A percentile compares a stretch with the other conserved stretches of the same genome.
These are phyloP conservation scores for Chanos chanos DNA, from an alignment of 2,797 vertebrate species.

Conservation along the genomic window DNA sequence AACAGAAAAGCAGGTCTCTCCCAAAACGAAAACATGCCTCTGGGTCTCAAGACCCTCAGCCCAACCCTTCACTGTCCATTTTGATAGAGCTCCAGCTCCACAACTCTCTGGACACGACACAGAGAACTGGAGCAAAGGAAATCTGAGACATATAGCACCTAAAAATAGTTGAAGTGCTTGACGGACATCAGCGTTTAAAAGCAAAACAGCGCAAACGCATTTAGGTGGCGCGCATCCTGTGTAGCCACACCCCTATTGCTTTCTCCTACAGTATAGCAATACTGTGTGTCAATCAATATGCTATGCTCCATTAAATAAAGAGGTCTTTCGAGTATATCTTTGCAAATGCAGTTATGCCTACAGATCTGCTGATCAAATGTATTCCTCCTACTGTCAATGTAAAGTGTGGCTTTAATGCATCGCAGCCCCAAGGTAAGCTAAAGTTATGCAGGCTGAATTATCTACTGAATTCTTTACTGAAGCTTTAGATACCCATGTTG, in stretches of 20 bases:
- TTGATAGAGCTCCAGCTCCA: slow-evolving; percentile 2
- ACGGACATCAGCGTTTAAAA: not conserved
- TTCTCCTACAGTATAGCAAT: not conserved
- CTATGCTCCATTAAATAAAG: slow-evolving; percentile 20
- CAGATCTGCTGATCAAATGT: slow-evolving; percentile 21
- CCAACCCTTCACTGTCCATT: slow-evolving; percentile 3
- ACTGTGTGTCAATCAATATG: slow-evolving; percentile 1
- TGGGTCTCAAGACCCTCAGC: no score
- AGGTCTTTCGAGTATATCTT: slow-evolving; percentile 2
- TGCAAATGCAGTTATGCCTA: slow-evolving; percentile 8
- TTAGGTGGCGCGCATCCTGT: not conserved
- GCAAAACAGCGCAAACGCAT: not conserved
- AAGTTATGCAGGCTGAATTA: slow-evolving; percentile 5
- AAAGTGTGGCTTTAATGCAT: slow-evolving; percentile 29
- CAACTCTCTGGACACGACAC: not conserved
- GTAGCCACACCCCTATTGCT: not conserved
- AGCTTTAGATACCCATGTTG: slow-evolving; percentile 1
- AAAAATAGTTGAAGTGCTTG: not conserved
- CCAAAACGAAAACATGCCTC: slow-evolving; percentile 11
- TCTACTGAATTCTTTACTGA: slow-evolving; percentile 14
- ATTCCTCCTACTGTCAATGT: slow-evolving; percentile 21
- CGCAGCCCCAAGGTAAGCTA: not conserved
- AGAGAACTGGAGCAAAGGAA: slow-evolving; percentile 4
- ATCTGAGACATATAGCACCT: slow-evolving; percentile 1
- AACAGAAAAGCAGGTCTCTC: slow-evolving; percentile 17